Evolutionary conservation across 2,113 vertebrate species (phyloP).

Genomic region (Eublepharis macularius): DNA sequence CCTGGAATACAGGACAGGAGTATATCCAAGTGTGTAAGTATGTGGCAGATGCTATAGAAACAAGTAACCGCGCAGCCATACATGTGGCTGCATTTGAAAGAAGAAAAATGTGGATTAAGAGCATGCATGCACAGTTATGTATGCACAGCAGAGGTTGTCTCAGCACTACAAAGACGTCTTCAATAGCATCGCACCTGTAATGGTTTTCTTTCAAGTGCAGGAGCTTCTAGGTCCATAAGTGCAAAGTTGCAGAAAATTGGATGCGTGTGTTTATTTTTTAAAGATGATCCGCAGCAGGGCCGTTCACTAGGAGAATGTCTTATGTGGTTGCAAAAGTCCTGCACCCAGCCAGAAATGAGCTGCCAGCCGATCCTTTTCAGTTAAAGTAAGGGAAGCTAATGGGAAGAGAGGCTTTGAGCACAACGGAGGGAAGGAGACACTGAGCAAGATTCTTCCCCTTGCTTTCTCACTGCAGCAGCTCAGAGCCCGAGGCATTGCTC

Average conservation of each 20-base stretch:
- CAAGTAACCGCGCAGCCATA: accelerated
- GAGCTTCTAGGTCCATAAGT: not conserved
- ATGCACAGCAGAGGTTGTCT: too few species aligned
- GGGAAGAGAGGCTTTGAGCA: not conserved
- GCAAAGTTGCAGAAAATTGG: not conserved
- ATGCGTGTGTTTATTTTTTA: not conserved
- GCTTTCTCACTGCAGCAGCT: not conserved
- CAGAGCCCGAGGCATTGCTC: not conserved
- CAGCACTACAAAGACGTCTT: too few species aligned
- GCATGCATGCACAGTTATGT: too few species aligned
- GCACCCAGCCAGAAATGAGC: accelerated
- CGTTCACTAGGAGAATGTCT: not conserved
- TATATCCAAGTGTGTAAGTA: not conserved
- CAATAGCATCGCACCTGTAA: too few species aligned
- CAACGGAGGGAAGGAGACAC: not conserved
- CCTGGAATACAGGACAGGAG: too few species aligned
- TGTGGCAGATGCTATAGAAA: accelerated
- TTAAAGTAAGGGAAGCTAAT: not conserved
- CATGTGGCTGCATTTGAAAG: too few species aligned
- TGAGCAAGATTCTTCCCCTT: not conserved
- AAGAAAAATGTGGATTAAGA: not conserved
- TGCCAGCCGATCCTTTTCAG: not conserved
- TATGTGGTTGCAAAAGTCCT: not conserved
- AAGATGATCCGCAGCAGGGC: accelerated
- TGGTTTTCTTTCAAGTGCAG: not conserved